Evolutionary conservation across 2,113 vertebrate species (phyloP).

Genomic region (Brachionichthys hirsutus): DNA sequence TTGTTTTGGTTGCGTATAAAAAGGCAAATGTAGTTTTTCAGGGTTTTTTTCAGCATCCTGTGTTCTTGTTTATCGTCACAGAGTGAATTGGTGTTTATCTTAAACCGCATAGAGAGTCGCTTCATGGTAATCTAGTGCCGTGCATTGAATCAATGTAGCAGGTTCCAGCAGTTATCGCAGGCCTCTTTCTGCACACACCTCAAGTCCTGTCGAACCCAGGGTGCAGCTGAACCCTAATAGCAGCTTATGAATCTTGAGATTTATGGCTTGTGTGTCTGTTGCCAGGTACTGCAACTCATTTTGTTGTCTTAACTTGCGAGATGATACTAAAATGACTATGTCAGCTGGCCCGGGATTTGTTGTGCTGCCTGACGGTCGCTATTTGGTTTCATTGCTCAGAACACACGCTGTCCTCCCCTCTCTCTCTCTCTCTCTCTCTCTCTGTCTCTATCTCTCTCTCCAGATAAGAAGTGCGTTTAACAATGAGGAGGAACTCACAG

Average conservation of each 20-base stretch:
- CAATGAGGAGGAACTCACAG: conserved; percentile 57
- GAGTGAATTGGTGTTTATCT: conserved; percentile 45
- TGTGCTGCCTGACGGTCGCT: conserved; percentile 28
- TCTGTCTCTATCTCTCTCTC: conserved; percentile 11
- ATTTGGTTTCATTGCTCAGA: conserved; percentile 39
- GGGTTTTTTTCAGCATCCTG: conserved; percentile 61
- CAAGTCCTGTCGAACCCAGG: conserved; percentile 1
- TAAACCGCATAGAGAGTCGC: conserved; percentile 43
- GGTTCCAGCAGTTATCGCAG: conserved; percentile 37
- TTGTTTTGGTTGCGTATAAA: conserved; percentile 64
- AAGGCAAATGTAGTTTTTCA: conserved; percentile 75
- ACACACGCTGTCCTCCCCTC: conserved; percentile 25
- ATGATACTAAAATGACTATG: conserved; percentile 51
- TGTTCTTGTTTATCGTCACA: conserved; percentile 48
- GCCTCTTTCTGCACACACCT: conserved; percentile 7
- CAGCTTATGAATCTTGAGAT: conserved; percentile 27
- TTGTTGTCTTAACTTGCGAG: conserved; percentile 50
- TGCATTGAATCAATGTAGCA: conserved; percentile 40
- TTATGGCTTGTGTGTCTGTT: conserved; percentile 38
- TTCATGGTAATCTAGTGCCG: conserved; percentile 50
- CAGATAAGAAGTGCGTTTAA: conserved; percentile 50
- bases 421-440: conserved; percentile 2
- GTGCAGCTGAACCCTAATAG: conserved; percentile 43
- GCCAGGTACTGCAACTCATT: conserved; percentile 27
- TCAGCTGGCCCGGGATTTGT: conserved; percentile 52